These are phyloP conservation scores for Hermetia illucens DNA, from an alignment of 1,140 invertebrate species.

Conservation along the genomic window DNA sequence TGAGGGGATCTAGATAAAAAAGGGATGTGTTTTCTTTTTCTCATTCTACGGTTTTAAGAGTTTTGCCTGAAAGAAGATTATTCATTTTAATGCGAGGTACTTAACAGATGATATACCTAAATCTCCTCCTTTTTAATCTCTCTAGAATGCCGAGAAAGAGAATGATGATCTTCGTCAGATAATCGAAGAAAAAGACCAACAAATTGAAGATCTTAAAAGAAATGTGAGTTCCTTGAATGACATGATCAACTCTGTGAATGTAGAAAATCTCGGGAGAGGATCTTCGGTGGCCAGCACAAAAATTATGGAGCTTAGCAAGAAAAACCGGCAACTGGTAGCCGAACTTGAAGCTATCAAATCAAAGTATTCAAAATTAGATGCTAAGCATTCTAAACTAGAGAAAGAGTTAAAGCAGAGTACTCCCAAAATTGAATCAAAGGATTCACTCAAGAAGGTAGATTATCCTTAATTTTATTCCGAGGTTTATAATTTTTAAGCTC, in stretches of 20 bases:
- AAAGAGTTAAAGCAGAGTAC: conserved; percentile 28
- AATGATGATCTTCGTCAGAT: conserved; percentile 15
- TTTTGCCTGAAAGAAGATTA: too few relatives aligned
- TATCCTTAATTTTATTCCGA: too few relatives aligned
- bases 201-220: conserved; percentile 34
- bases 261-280: conserved; percentile 37
- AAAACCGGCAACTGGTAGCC: conserved; percentile 36
- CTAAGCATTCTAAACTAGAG: conserved; percentile 30
- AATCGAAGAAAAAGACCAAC: conserved; percentile 32
- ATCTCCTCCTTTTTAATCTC: too few relatives aligned
- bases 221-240: conserved; percentile 36
- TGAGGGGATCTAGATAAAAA: too few relatives aligned
- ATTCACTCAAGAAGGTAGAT: conserved; percentile 22
- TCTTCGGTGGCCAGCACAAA: conserved; percentile 35
- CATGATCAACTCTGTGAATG: conserved; percentile 27
- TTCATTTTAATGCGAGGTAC: too few relatives aligned
- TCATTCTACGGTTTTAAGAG: too few relatives aligned
- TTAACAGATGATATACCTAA: too few relatives aligned
- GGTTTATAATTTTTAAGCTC: too few relatives aligned
- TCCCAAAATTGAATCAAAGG: conserved; percentile 27
- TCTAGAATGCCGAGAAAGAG: conserved; percentile 12
- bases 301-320: conserved; percentile 39
- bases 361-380: conserved; percentile 25
- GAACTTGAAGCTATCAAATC: conserved; percentile 35
- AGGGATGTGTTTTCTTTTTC: too few relatives aligned